phyloP scores from a whole-genome alignment of 2,113 vertebrate species.

The Pterocles gutturalis region DNA sequence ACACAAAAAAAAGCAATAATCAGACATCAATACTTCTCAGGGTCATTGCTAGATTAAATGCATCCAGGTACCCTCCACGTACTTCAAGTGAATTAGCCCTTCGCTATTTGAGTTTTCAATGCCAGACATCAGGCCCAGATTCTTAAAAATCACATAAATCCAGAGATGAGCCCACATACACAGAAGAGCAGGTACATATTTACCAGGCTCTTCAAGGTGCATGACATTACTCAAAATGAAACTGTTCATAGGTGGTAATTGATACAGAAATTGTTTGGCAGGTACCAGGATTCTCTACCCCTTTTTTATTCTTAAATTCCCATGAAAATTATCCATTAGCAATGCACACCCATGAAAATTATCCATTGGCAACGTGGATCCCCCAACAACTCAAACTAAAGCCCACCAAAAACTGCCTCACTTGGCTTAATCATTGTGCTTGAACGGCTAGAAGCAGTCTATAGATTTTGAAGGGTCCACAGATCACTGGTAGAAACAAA shows the following conservation, averaged over 20 bases:
- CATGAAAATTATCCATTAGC: not conserved
- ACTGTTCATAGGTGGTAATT: not conserved
- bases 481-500: not conserved
- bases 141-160: not conserved
- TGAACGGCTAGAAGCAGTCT: not conserved
- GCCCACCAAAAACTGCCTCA: not conserved
- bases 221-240: not conserved
- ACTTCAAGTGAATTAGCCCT: not conserved
- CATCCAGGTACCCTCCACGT: not conserved
- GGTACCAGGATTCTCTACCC: not conserved
- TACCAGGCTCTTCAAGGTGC: rapidly evolving
- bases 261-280: not conserved
- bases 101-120: not conserved
- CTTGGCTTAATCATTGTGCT: not conserved
- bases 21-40: not conserved
- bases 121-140: not conserved
- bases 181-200: not conserved
- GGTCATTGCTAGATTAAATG: rapidly evolving
- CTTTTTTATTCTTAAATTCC: not conserved
- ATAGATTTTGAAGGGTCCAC: not conserved
- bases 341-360: not conserved
- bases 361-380: not conserved
- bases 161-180: not conserved
- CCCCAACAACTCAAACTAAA: not conserved
- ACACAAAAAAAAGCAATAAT: not conserved